These are phyloP conservation scores for Bombus picipes DNA, from an alignment of 1,140 invertebrate species.

Conservation along the genomic window DNA sequence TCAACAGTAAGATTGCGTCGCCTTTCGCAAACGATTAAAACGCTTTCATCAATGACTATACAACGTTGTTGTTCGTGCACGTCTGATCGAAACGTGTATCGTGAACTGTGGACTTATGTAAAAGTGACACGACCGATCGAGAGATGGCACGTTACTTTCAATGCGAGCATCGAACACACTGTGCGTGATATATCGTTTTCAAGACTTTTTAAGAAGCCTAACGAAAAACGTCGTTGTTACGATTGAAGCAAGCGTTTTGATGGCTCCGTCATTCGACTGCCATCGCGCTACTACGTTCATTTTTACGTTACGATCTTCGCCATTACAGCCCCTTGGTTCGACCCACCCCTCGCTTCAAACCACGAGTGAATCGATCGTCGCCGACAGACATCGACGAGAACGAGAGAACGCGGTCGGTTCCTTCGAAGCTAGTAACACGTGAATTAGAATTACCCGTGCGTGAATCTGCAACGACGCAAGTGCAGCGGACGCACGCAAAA, in stretches of 20 bases:
- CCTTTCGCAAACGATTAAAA: too few relatives aligned
- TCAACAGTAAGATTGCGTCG: too few relatives aligned
- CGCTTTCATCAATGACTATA: slow-evolving; percentile 10
- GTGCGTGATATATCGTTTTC: too few relatives aligned
- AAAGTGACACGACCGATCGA: slow-evolving; percentile 33
- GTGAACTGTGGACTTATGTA: slow-evolving; percentile 37
- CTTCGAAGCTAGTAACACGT: slow-evolving; percentile 11
- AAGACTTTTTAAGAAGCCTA: too few relatives aligned
- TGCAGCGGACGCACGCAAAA: neutral
- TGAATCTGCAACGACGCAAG: slow-evolving; percentile 2
- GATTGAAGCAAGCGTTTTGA: too few relatives aligned
- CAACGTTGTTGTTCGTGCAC: neutral
- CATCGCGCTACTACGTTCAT: too few relatives aligned
- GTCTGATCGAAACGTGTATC: neutral
- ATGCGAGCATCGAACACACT: slow-evolving; percentile 2
- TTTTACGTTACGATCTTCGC: too few relatives aligned
- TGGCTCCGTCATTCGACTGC: accelerated
- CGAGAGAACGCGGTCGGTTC: too few relatives aligned
- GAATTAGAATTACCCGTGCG: slow-evolving; percentile 1
- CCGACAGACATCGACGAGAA: neutral
- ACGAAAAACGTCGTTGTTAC: too few relatives aligned
- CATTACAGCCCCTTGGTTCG: too few relatives aligned
- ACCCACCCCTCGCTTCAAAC: neutral
- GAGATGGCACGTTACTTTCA: slow-evolving; percentile 25
- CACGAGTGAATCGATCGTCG: neutral